Percentiles rank a stretch among this genome's conserved stretches.
These are phyloP conservation scores for Ptychochromis oligacanthus DNA, from an alignment of 2,113 vertebrate genomes.

Conservation along the genomic window DNA sequence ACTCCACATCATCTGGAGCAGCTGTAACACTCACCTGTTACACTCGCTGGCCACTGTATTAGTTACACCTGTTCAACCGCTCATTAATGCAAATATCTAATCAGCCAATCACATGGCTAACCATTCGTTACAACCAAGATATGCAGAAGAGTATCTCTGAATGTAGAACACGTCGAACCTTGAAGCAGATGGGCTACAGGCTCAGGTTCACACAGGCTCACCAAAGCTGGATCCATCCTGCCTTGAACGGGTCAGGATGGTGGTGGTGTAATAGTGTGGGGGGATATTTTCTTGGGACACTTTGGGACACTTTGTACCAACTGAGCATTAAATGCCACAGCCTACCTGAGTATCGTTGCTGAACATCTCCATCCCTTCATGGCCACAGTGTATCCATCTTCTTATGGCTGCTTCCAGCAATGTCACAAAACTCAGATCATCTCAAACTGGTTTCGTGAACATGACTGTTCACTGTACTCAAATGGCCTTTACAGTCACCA, in stretches of 20 bases:
- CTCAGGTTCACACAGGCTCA: no score
- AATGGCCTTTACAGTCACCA: not conserved
- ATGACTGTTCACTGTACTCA: not conserved
- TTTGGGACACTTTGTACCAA: no score
- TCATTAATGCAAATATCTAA: not conserved
- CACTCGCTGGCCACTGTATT: not conserved
- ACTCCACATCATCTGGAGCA: not conserved
- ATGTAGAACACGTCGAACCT: not conserved
- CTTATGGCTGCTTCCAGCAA: no score
- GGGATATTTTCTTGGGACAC: no score
- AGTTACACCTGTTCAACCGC: not conserved
- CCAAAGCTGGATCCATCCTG: no score
- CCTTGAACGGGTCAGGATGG: no score
- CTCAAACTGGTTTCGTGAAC: not conserved
- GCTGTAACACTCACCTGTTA: no score
- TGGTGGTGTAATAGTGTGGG: no score
- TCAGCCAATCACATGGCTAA: not conserved
- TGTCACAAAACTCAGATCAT: not conserved
- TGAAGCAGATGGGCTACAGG: not conserved
- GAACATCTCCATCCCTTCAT: no score
- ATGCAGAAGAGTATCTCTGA: not conserved
- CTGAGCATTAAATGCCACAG: no score
- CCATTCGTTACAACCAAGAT: not conserved
- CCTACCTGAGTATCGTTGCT: no score
- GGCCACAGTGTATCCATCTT: no score